Evolutionary conservation across 2,888 invertebrate species (phyloP), one percentile per base, ranked within the genome.

Genomic region (Nipponacmea schrenckii): DNA sequence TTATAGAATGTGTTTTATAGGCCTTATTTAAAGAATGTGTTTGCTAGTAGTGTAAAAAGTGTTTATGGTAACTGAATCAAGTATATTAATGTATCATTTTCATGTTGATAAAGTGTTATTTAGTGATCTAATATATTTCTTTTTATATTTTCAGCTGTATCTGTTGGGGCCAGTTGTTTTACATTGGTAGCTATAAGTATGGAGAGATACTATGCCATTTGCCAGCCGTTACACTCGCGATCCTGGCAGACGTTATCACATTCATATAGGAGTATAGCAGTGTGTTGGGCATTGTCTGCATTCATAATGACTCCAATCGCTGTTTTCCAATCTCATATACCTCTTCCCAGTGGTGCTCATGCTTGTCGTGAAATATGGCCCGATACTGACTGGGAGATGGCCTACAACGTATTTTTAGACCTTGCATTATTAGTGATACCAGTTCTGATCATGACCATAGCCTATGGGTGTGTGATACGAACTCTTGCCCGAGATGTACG

Each of bases 121-220:
- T 31, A 31, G 31, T 31, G 5, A 31, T 31, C 2, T 10, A 39
- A 39, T 20, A 56, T 68, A 31, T 45, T 63, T 20, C 39, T 66
- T 39, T 64, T 20, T 73, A 77, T 79, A 76, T 68, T 91, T 91
- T 31, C 90, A 94, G 94, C 93, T 64, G 92, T 93, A 72, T 93
- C 93, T 0, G 94, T 94, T 48, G 92, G 93, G 1, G 94, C 93
- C 14, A 92, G 93, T 17, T 93, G 93, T 10, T 94, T 94, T 92
- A 94, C 94, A 0, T 86, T 94, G 76, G 94, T 94, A 31, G 93
- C 93, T 63, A 94, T 94, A 79, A 94, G 94, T 3, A 91, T 94
- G 80, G 94, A 94, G 86, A 90, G 95, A 14, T 94, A 94, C 87
- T 94, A 93, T 87, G 94, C 94, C 77, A 94, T 94, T 80, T 94